Percentiles rank a stretch among this genome's conserved stretches.
phyloP scores from a whole-genome alignment of 2,888 invertebrate genomes.

The Drosophila cognata region DNA sequence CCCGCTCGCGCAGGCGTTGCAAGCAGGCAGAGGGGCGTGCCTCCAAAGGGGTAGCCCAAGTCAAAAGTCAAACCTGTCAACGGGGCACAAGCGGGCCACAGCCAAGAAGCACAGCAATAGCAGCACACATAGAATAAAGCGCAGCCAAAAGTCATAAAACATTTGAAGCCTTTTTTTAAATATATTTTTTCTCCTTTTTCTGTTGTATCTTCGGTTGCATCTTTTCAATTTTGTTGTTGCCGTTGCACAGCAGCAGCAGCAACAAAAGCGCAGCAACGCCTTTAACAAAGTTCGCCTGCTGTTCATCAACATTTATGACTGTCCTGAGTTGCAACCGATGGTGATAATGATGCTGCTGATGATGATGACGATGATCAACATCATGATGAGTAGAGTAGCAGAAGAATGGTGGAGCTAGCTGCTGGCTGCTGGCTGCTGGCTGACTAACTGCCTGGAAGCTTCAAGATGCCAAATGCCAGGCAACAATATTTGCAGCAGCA shows the following conservation, averaged over 20 bases:
- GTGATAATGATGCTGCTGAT: conserved; percentile 7
- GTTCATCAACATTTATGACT: conserved; percentile 81
- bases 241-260: conserved; percentile 64
- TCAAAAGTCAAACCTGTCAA: conserved; percentile 72
- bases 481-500: conserved; percentile 68
- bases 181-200: background rate
- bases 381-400: background rate
- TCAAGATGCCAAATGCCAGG: conserved; percentile 47
- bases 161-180: conserved; percentile 45
- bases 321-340: conserved; percentile 32
- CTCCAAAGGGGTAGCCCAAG: conserved; percentile 43
- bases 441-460: conserved; percentile 41
- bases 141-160: conserved; percentile 58
- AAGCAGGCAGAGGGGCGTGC: conserved; percentile 36
- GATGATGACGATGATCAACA: conserved; percentile 11
- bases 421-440: conserved; percentile 21
- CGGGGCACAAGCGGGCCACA: conserved; percentile 27
- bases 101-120: conserved; percentile 2
- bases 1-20: conserved; percentile 49
- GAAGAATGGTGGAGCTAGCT: conserved; percentile 25
- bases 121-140: conserved; percentile 58
- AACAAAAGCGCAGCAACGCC: conserved; percentile 76
- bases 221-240: conserved; percentile 76
- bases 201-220: conserved; percentile 69
- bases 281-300: conserved; percentile 78